These are phyloP conservation scores for Heliconius congener DNA, from an alignment of 1,140 invertebrate species.

Conservation along the genomic window DNA sequence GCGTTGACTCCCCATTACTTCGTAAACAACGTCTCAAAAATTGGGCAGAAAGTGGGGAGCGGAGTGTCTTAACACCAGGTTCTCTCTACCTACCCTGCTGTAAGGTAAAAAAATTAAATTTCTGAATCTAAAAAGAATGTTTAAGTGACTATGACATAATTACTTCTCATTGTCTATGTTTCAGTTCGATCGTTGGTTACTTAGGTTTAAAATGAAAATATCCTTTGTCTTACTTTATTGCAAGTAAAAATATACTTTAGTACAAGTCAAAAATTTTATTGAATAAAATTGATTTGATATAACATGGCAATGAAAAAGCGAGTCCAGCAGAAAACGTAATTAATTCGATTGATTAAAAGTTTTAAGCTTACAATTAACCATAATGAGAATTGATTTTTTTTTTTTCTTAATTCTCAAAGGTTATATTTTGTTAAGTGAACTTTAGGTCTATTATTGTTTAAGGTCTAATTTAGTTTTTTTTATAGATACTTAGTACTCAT, in stretches of 20 bases:
- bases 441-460: too few relatives aligned
- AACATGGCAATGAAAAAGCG: constrained; percentile 30
- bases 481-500: too few relatives aligned
- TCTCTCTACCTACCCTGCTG: too few relatives aligned
- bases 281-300: background rate
- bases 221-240: constrained; percentile 29
- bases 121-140: constrained; percentile 11
- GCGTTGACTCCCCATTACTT: too few relatives aligned
- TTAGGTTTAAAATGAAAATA: constrained; percentile 58
- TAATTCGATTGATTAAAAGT: constrained; percentile 59
- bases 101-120: too few relatives aligned
- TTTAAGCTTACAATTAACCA: constrained; percentile 42
- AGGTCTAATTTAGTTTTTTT: too few relatives aligned
- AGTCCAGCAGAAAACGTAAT: constrained; percentile 46
- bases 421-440: background rate
- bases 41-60: too few relatives aligned
- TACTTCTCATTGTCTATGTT: constrained; percentile 57
- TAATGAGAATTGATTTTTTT: constrained; percentile 16
- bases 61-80: too few relatives aligned
- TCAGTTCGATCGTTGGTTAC: constrained; percentile 53
- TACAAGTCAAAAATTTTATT: constrained; percentile 19
- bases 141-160: constrained; percentile 51
- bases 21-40: too few relatives aligned
- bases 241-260: constrained; percentile 17
- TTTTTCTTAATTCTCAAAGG: background rate